These are phyloP conservation scores for Elephas maximus DNA, from an alignment of 2,113 vertebrate genomes.

Conservation along the genomic window DNA sequence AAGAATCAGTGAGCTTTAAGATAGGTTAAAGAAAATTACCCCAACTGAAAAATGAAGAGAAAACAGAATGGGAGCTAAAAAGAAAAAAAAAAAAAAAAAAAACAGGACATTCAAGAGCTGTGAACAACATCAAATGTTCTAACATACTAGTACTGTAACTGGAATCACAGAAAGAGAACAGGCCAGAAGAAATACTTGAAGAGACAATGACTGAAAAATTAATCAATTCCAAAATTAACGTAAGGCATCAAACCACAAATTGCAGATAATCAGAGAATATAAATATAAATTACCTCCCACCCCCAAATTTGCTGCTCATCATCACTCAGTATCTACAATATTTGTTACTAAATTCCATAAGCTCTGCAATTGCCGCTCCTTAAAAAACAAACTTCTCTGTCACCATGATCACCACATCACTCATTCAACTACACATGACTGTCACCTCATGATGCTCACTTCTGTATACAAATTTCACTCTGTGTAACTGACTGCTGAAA, in stretches of 20 bases:
- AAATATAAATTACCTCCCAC: background rate
- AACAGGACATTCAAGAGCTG: constrained; percentile 23
- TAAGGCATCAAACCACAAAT: constrained; percentile 58
- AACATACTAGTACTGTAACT: background rate
- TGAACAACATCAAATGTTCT: constrained; percentile 30
- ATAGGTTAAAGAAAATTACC: background rate
- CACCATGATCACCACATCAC: constrained; percentile 32
- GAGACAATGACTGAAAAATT: constrained; percentile 53
- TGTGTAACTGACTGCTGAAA: constrained; percentile 27
- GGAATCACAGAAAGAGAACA: constrained; percentile 47
- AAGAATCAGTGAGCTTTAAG: constrained; percentile 44
- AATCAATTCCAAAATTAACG: constrained; percentile 43
- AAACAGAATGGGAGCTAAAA: background rate
- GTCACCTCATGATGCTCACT: background rate
- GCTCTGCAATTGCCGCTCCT: background rate
- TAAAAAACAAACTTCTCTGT: constrained; percentile 34
- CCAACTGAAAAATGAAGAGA: background rate
- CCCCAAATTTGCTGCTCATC: background rate
- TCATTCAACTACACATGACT: background rate
- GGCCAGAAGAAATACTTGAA: constrained; percentile 52
- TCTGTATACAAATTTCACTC: background rate
- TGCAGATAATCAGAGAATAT: constrained; percentile 33
- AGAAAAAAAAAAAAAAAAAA: background rate
- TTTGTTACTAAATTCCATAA: constrained; percentile 45
- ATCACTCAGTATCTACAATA: background rate